These are phyloP conservation scores for Diadema setosum DNA, from an alignment of 35 echinoderm and acorn worm species.

Conservation along the genomic window DNA sequence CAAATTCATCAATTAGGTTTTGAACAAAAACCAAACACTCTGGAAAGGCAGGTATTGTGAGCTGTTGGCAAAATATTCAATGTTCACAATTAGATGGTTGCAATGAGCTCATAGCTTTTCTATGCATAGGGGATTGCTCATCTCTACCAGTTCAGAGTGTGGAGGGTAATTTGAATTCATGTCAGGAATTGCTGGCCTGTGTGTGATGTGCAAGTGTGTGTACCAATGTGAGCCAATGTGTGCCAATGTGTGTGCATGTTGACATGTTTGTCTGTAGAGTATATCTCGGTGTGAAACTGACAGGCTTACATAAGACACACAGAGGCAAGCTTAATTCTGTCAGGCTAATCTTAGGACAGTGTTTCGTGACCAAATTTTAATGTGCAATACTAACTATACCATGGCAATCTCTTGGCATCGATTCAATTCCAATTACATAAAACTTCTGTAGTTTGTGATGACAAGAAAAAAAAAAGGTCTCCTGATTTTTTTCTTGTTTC, in stretches of 20 bases:
- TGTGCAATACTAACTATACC: neutral
- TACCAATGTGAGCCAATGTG: too few relatives aligned
- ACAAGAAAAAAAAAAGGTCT: too few relatives aligned
- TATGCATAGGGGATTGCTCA: neutral
- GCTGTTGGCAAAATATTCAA: too few relatives aligned
- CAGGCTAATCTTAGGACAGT: neutral
- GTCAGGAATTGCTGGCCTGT: too few relatives aligned
- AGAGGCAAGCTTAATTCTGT: neutral
- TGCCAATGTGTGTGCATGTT: neutral
- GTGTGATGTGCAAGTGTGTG: too few relatives aligned
- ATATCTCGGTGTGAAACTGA: neutral
- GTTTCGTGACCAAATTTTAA: neutral
- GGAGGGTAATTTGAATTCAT: neutral
- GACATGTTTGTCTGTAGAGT: neutral
- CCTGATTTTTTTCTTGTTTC: too few relatives aligned
- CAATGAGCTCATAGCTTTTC: neutral
- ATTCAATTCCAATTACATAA: neutral
- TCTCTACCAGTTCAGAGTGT: neutral
- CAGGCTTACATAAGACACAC: neutral
- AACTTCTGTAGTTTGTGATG: neutral
- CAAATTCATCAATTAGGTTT: neutral
- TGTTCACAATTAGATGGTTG: too few relatives aligned
- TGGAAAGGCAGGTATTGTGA: too few relatives aligned
- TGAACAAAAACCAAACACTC: neutral
- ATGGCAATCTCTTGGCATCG: neutral